Conservation (phyloP, 2,797 vertebrate species). For the Tenualosa thibaudeaui region DNA sequence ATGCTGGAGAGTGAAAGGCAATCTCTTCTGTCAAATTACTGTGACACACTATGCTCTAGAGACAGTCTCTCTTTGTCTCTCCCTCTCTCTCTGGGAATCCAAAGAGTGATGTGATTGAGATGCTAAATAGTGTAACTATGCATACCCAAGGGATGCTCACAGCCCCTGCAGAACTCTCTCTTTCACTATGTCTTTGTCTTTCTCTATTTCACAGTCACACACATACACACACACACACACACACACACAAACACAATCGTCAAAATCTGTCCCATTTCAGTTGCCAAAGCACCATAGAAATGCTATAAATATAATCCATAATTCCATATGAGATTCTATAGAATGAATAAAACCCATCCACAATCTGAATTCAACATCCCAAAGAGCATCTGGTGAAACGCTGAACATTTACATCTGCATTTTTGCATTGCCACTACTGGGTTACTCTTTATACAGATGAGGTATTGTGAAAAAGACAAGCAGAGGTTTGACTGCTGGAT, state of each 20-base stretch:
- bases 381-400: not conserved
- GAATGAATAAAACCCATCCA: not conserved
- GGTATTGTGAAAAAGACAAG: too few relatives aligned
- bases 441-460: too few relatives aligned
- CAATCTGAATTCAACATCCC: not conserved
- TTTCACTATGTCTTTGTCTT: not conserved
- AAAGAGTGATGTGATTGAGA: not conserved
- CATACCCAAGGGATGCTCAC: not conserved
- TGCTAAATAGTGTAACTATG: not conserved
- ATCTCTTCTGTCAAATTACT: conserved; percentile 32
- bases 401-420: too few relatives aligned
- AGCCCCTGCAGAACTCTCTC: not conserved
- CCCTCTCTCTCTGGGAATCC: not conserved
- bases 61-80: not conserved
- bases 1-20: conserved; percentile 45
- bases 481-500: too few relatives aligned
- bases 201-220: too few relatives aligned
- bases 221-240: not conserved
- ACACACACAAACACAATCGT: not conserved
- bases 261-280: not conserved
- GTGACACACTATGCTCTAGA: conserved; percentile 22
- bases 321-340: not conserved
- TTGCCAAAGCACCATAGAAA: not conserved
- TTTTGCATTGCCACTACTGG: too few relatives aligned
- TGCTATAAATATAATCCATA: not conserved